These are phyloP conservation scores for Lasioglossum baleicum DNA, from an alignment of 1,140 invertebrate genomes.

Conservation along the genomic window DNA sequence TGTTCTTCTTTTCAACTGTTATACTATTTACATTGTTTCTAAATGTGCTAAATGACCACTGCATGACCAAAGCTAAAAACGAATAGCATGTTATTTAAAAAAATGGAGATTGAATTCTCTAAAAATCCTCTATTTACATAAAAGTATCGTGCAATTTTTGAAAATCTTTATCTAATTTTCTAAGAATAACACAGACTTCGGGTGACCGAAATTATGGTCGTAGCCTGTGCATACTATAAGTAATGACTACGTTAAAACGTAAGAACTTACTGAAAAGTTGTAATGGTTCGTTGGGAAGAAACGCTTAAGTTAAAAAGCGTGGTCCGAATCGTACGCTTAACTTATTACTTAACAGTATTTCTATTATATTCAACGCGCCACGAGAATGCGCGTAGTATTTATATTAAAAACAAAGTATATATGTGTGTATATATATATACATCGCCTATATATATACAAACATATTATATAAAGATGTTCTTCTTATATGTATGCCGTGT, in stretches of 20 bases:
- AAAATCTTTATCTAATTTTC: too few relatives aligned
- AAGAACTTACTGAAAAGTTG: constrained; percentile 17
- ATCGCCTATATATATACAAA: constrained; percentile 33
- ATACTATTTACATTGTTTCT: too few relatives aligned
- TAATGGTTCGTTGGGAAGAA: constrained; percentile 51
- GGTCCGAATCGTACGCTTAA: constrained; percentile 67
- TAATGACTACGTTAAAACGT: constrained; percentile 34
- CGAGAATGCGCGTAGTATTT: constrained; percentile 25
- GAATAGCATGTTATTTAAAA: too few relatives aligned
- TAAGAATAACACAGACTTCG: too few relatives aligned
- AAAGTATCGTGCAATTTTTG: too few relatives aligned
- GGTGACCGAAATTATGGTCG: too few relatives aligned
- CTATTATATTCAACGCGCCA: constrained; percentile 52
- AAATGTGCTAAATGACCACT: too few relatives aligned
- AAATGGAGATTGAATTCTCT: too few relatives aligned
- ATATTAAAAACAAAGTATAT: constrained; percentile 24
- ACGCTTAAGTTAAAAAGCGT: constrained; percentile 56
- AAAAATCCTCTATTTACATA: too few relatives aligned
- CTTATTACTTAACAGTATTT: constrained; percentile 61
- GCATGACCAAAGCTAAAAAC: too few relatives aligned
- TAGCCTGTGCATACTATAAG: constrained; percentile 8
- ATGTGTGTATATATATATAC: not conserved
- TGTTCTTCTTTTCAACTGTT: too few relatives aligned
- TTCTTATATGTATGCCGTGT: constrained; percentile 54
- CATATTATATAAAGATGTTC: constrained; percentile 50